phyloP scores from a whole-genome alignment of 2,797 vertebrate species.

The Luscinia megarhynchos region DNA sequence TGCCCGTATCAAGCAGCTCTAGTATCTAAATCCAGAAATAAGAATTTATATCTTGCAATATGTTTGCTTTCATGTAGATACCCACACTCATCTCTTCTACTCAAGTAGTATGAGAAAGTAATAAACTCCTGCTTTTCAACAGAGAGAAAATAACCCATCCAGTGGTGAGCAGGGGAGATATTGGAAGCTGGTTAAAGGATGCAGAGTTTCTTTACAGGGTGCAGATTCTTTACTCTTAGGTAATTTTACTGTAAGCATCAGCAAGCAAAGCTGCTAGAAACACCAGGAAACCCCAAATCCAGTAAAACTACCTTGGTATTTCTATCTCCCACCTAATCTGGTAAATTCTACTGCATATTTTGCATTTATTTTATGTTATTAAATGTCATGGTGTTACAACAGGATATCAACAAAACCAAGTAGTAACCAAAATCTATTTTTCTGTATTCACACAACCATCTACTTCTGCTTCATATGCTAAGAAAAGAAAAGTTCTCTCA shows the following conservation, averaged over 20 bases:
- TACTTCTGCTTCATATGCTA: neutral
- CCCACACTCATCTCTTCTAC: neutral
- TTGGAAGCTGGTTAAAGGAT: neutral
- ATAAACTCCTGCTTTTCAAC: neutral
- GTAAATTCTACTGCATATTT: neutral
- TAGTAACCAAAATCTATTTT: neutral
- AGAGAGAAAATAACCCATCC: neutral
- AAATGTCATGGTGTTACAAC: neutral
- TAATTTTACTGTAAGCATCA: neutral
- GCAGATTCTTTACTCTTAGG: neutral
- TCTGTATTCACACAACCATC: neutral
- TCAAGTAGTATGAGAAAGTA: neutral
- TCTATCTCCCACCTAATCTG: neutral
- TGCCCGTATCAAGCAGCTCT: neutral
- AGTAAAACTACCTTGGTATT: neutral
- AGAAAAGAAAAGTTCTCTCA: neutral
- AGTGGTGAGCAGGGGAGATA: neutral
- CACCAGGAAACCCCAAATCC: neutral
- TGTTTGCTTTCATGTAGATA: neutral
- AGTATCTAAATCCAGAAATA: neutral
- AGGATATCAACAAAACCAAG: neutral
- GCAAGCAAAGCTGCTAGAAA: neutral
- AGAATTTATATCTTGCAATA: neutral
- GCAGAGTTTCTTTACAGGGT: neutral
- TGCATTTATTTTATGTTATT: neutral